phyloP scores from a whole-genome alignment of 2,113 vertebrate genomes.

The Tretioscincus oriximinensis region DNA sequence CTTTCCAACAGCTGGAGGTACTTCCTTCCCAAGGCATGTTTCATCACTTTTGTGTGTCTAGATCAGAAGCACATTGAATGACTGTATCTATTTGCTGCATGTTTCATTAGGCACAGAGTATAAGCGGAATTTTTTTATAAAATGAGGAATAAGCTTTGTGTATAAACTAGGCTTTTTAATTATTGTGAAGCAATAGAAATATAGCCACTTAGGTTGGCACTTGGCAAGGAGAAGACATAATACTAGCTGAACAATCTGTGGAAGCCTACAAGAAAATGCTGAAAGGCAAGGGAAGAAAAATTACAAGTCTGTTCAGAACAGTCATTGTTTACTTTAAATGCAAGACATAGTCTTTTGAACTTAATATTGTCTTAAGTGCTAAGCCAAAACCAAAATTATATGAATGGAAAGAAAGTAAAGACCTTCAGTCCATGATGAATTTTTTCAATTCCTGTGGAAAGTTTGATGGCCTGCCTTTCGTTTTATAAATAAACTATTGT shows the following conservation, averaged over 20 bases:
- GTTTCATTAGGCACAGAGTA: too few species aligned
- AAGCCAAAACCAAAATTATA: conserved; percentile 86
- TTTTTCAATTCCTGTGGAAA: conserved; percentile 83
- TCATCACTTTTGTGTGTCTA: too few species aligned
- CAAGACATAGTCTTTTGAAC: conserved; percentile 77
- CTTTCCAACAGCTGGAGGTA: too few species aligned
- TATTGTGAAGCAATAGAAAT: conserved; percentile 54
- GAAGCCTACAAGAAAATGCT: conserved; percentile 55
- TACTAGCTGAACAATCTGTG: conserved; percentile 43
- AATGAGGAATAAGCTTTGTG: too few species aligned
- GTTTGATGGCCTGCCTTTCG: conserved; percentile 75
- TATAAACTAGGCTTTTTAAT: not conserved
- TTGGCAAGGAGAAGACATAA: conserved; percentile 34
- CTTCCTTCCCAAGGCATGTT: too few species aligned
- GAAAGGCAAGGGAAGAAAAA: conserved; percentile 64
- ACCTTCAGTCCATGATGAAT: conserved; percentile 76
- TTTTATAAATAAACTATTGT: conserved; percentile 76
- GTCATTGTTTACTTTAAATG: conserved; percentile 73
- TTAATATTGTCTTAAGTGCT: conserved; percentile 77
- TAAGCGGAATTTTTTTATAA: too few species aligned
- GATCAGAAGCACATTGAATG: too few species aligned
- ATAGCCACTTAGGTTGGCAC: conserved; percentile 38
- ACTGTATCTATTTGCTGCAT: too few species aligned
- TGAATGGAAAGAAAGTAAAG: conserved; percentile 84
- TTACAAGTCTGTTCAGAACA: conserved; percentile 66